Percentiles rank a stretch among this genome's conserved stretches.
Evolutionary conservation across 2,888 invertebrate genomes (phyloP).

Genomic region (Stenchaetothrips biformis): DNA sequence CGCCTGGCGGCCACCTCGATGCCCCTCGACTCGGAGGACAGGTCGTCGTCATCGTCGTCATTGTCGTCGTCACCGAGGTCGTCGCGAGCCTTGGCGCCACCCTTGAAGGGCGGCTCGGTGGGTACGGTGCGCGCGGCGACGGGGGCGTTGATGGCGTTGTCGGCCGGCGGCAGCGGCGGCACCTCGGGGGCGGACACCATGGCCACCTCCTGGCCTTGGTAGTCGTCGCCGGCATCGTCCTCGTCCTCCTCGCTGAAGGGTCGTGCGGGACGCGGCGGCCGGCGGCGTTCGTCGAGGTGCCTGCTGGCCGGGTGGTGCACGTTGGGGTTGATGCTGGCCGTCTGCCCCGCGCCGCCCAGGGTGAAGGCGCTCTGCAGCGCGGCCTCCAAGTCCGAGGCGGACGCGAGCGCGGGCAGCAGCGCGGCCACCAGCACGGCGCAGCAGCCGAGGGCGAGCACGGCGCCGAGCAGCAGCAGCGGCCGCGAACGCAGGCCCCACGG

Average conservation of each 20-base stretch:
- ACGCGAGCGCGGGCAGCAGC: neutral
- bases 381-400: neutral
- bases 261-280: neutral
- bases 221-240: neutral
- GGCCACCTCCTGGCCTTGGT: neutral
- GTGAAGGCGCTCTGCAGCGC: neutral
- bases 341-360: neutral
- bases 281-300: neutral
- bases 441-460: neutral
- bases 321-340: neutral
- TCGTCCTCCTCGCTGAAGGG: neutral
- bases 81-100: neutral
- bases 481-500: neutral
- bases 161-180: neutral
- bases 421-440: neutral
- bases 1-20: neutral
- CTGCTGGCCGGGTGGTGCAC: slow-evolving; percentile 7
- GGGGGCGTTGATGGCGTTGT: neutral
- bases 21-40: neutral
- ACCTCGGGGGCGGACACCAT: slow-evolving; percentile 1
- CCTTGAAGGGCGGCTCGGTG: neutral
- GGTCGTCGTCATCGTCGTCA: neutral
- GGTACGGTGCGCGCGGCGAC: neutral
- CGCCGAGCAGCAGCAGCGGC: neutral
- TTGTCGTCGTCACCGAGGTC: neutral